A percentile compares a stretch with the other conserved stretches of the same genome.
Evolutionary conservation across 2,797 vertebrate species (phyloP).

Genomic region (Acanthornis magna): DNA sequence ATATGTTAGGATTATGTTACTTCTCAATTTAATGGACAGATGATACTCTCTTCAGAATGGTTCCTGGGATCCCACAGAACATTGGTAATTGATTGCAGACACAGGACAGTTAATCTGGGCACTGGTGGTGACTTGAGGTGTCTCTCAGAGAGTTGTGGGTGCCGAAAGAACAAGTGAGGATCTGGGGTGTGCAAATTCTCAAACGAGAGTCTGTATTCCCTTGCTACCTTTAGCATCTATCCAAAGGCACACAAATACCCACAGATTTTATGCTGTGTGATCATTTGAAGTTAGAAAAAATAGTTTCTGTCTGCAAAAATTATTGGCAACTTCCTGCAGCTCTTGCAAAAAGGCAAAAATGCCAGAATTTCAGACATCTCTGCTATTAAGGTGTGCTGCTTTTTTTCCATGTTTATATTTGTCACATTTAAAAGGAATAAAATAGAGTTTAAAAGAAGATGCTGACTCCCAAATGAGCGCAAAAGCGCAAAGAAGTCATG

Average conservation of each 20-base stretch:
- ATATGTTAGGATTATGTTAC: not conserved
- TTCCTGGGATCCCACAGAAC: not conserved
- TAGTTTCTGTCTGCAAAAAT: conserved; percentile 14
- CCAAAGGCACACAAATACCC: not conserved
- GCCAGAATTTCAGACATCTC: not conserved
- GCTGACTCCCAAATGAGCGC: conserved; percentile 51
- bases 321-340: not conserved
- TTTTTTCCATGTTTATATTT: conserved; percentile 73
- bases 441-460: conserved; percentile 64
- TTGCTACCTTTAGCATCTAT: not conserved
- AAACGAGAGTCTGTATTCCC: not conserved
- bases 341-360: conserved; percentile 29
- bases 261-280: conserved; percentile 4
- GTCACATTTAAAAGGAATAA: conserved; percentile 68
- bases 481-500: conserved; percentile 46
- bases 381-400: conserved; percentile 64
- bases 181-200: not conserved
- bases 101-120: not conserved
- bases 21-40: not conserved
- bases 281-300: conserved; percentile 14
- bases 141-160: not conserved
- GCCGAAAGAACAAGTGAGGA: not conserved
- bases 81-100: not conserved
- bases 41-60: not conserved
- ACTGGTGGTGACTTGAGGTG: not conserved